A percentile compares a stretch with the other conserved stretches of the same genome.
Evolutionary conservation across 2,113 vertebrate genomes (phyloP).

Genomic region (Anseranas semipalmata): DNA sequence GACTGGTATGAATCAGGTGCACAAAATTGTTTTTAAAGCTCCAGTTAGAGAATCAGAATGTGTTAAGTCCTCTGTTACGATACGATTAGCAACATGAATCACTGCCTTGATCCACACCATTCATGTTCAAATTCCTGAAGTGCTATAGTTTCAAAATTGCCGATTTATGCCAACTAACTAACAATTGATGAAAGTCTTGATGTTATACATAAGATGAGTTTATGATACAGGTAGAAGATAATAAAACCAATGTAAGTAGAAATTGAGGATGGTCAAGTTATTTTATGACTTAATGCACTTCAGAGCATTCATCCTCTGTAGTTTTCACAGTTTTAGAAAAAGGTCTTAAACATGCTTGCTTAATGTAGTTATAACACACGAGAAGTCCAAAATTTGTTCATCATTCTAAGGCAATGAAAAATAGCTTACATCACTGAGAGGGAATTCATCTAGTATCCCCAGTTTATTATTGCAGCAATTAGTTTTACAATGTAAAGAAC

Average conservation of each 20-base stretch:
- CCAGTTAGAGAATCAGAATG: neutral
- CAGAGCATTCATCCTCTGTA: neutral
- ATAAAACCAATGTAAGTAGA: neutral
- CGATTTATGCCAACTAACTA: neutral
- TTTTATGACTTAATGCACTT: neutral
- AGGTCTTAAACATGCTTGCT: neutral
- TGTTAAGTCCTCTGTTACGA: neutral
- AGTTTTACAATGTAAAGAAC: neutral
- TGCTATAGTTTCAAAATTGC: neutral
- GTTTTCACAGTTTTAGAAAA: neutral
- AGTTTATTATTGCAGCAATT: neutral
- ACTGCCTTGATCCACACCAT: neutral
- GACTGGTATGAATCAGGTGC: neutral
- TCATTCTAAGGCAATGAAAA: neutral
- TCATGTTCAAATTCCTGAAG: neutral
- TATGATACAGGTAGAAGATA: neutral
- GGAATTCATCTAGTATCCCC: neutral
- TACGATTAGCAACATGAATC: neutral
- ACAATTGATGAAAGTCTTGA: neutral
- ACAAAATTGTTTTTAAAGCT: neutral
- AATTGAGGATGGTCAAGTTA: neutral
- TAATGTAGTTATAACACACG: neutral
- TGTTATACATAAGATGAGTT: neutral
- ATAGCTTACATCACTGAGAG: neutral
- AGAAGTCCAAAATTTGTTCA: neutral